Percentiles rank a stretch among this genome's conserved stretches.
phyloP scores from a whole-genome alignment of 2,888 invertebrate genomes.

The Crematogaster levior region DNA sequence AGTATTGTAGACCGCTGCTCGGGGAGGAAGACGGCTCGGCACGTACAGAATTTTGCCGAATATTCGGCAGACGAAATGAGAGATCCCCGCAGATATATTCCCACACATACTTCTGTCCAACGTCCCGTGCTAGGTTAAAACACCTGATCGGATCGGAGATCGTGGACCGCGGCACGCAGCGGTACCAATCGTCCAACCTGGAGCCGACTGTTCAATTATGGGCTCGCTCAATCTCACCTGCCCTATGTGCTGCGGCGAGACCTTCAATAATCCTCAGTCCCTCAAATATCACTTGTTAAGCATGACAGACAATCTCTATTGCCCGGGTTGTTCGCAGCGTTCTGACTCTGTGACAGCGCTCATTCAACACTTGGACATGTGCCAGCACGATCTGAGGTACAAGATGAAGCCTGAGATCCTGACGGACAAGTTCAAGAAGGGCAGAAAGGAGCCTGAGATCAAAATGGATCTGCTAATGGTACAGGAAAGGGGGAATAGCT shows the following conservation, averaged over 20 bases:
- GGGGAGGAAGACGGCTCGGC: constrained; percentile 18
- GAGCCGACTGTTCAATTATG: constrained; percentile 82
- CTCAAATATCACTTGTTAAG: constrained; percentile 87
- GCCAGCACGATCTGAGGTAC: constrained; percentile 59
- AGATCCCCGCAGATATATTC: constrained; percentile 60
- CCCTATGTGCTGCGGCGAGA: constrained; percentile 89
- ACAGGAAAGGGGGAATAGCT: background rate
- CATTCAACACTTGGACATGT: constrained; percentile 87
- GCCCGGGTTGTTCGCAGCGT: constrained; percentile 88
- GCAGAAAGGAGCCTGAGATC: constrained; percentile 22
- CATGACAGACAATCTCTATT: constrained; percentile 88
- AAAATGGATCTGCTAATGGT: constrained; percentile 66
- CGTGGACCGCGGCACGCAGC: background rate
- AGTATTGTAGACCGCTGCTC: constrained; percentile 36
- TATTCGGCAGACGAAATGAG: constrained; percentile 68
- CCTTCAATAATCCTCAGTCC: constrained; percentile 87
- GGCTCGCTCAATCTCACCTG: constrained; percentile 87
- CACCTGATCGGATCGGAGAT: constrained; percentile 12
- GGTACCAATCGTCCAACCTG: too few relatives aligned
- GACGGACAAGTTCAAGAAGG: background rate
- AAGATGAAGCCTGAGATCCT: constrained; percentile 64
- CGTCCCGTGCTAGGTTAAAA: constrained; percentile 68
- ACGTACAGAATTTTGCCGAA: constrained; percentile 26
- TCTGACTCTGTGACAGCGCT: constrained; percentile 87
- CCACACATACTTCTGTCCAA: constrained; percentile 42